Conservation (phyloP, 2,888 invertebrate genomes). For the Pilophorus perplexus region DNA sequence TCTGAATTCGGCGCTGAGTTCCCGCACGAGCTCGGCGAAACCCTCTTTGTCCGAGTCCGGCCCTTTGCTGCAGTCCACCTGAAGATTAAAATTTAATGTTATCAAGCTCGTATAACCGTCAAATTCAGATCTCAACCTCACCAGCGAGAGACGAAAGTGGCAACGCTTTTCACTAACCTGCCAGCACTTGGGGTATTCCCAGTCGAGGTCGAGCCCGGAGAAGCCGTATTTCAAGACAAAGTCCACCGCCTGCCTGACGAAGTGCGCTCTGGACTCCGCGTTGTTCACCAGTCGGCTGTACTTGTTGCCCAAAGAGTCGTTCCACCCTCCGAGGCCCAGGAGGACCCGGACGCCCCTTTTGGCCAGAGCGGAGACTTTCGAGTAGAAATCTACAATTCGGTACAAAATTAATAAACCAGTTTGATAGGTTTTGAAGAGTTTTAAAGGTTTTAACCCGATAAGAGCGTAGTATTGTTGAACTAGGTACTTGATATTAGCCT, state of each 20-base stretch:
- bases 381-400: constrained; percentile 67
- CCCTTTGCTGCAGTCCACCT: constrained; percentile 83
- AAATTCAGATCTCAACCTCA: no score
- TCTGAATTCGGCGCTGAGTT: constrained; percentile 64
- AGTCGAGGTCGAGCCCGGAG: constrained; percentile 91
- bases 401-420: background rate
- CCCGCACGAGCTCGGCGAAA: constrained; percentile 71
- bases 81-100: constrained; percentile 43
- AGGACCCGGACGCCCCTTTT: constrained; percentile 78
- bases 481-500: no score
- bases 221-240: constrained; percentile 79
- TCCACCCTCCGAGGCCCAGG: constrained; percentile 90
- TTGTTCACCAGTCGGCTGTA: constrained; percentile 81
- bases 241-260: constrained; percentile 69
- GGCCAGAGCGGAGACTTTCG: constrained; percentile 75
- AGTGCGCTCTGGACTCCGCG: constrained; percentile 63
- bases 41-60: constrained; percentile 78
- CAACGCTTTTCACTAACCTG: no score
- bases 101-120: no score
- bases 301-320: constrained; percentile 79
- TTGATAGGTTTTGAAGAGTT: no score
- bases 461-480: no score
- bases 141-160: no score
- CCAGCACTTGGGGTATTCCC: constrained; percentile 92
- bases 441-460: no score